phyloP scores from a whole-genome alignment of 1,140 invertebrate genomes.

The Tetramorium alpestre region DNA sequence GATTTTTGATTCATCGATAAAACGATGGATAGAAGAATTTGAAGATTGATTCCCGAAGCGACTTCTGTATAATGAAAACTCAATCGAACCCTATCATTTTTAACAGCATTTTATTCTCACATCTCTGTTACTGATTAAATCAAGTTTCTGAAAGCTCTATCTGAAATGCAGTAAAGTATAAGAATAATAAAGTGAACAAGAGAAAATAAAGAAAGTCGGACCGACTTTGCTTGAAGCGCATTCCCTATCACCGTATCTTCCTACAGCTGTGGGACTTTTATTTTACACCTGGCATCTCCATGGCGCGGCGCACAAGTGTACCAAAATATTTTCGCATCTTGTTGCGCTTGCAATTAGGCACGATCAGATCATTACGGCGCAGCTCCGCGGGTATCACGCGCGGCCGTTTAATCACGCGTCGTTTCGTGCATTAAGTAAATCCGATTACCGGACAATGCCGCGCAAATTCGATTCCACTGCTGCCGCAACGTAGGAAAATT shows the following conservation, averaged over 20 bases:
- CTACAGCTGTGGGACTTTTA: background rate
- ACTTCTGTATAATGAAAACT: background rate
- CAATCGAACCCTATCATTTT: background rate
- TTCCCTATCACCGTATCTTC: background rate
- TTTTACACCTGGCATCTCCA: background rate
- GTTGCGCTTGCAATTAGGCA: slow-evolving; percentile 61
- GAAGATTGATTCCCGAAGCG: background rate
- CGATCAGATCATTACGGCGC: slow-evolving; percentile 60
- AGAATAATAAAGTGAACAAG: background rate
- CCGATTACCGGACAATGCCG: slow-evolving; percentile 62
- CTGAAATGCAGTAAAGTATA: background rate
- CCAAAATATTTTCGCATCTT: slow-evolving; percentile 50
- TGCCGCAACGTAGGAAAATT: slow-evolving; percentile 45
- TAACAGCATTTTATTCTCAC: background rate
- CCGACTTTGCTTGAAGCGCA: background rate
- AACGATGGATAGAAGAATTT: background rate
- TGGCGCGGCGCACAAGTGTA: background rate
- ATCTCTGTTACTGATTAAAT: background rate
- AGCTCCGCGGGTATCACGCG: slow-evolving; percentile 46
- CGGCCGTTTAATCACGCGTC: slow-evolving; percentile 70
- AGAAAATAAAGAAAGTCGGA: background rate
- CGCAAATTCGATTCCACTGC: slow-evolving; percentile 63
- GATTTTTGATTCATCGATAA: slow-evolving; percentile 26
- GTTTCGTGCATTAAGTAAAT: slow-evolving; percentile 72
- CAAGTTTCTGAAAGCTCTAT: background rate